Conservation (phyloP, 2,113 vertebrate genomes). For the Tinamus guttatus region DNA sequence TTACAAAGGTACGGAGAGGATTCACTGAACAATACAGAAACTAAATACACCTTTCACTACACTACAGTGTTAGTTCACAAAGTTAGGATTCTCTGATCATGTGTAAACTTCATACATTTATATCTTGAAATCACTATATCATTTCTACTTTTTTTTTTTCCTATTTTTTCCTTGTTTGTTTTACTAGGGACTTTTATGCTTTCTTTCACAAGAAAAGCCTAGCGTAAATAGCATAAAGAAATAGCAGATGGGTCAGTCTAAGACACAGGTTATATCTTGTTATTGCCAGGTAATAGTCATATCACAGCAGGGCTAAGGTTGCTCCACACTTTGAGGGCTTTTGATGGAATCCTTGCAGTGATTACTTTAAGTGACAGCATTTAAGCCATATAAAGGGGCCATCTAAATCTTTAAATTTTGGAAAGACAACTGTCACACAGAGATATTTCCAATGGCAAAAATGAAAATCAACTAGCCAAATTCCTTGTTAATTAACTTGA, state of each 20-base stretch:
- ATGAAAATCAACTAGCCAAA: not conserved
- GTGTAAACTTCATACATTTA: not conserved
- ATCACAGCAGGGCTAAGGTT: slow-evolving; percentile 44
- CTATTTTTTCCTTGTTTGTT: not conserved
- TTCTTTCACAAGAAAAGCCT: not conserved
- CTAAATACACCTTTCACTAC: not conserved
- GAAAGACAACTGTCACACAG: not conserved
- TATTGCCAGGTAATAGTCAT: slow-evolving; percentile 48
- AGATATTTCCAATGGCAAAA: not conserved
- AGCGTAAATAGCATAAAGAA: not conserved
- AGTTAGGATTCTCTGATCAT: not conserved
- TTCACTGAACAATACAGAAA: not conserved
- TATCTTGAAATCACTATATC: not conserved
- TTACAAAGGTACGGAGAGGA: not conserved
- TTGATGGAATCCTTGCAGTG: slow-evolving; percentile 8
- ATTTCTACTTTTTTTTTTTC: not conserved
- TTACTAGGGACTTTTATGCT: not conserved
- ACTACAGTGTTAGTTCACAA: not conserved
- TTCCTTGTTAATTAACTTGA: not conserved
- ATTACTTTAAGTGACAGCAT: slow-evolving; percentile 33
- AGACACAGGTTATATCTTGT: slow-evolving; percentile 9
- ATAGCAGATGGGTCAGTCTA: slow-evolving; percentile 29
- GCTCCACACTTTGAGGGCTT: slow-evolving; percentile 23
- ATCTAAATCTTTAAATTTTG: slow-evolving; percentile 21
- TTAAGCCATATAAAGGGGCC: not conserved